These are phyloP conservation scores for Natrix natrix DNA, from an alignment of 2,797 vertebrate species.

Conservation along the genomic window DNA sequence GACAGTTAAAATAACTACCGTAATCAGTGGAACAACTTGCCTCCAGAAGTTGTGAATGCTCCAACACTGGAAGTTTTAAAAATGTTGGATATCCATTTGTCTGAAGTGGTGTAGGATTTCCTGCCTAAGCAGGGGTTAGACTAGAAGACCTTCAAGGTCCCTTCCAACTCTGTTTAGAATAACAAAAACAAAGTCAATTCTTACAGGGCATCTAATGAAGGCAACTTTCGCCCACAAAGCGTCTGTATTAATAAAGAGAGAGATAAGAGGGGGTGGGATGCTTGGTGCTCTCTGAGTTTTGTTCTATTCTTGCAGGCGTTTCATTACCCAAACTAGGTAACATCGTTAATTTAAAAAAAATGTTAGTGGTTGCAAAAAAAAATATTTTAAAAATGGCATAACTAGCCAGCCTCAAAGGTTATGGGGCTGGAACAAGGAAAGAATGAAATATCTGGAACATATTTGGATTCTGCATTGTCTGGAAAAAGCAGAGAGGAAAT, in stretches of 20 bases:
- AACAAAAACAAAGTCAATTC: not conserved
- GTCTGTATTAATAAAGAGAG: not conserved
- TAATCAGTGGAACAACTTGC: too few relatives aligned
- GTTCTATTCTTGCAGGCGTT: not conserved
- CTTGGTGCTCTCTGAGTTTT: not conserved
- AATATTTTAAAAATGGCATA: not conserved
- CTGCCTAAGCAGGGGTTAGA: too few relatives aligned
- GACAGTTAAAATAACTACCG: too few relatives aligned
- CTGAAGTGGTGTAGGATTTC: too few relatives aligned
- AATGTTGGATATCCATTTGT: too few relatives aligned
- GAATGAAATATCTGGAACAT: not conserved
- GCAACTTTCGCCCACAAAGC: not conserved
- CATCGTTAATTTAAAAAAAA: not conserved
- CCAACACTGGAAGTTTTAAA: too few relatives aligned
- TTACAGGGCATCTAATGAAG: not conserved
- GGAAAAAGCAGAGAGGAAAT: not conserved
- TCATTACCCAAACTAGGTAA: not conserved
- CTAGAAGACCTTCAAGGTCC: too few relatives aligned
- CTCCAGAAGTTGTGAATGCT: too few relatives aligned
- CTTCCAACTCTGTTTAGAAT: too few relatives aligned
- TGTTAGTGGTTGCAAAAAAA: not conserved
- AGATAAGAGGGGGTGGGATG: not conserved
- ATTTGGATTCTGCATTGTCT: not conserved
- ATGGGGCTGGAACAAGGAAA: not conserved
- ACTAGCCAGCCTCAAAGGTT: not conserved